phyloP scores from a whole-genome alignment of 35 echinoderm and acorn worm species.

The Apostichopus californicus region DNA sequence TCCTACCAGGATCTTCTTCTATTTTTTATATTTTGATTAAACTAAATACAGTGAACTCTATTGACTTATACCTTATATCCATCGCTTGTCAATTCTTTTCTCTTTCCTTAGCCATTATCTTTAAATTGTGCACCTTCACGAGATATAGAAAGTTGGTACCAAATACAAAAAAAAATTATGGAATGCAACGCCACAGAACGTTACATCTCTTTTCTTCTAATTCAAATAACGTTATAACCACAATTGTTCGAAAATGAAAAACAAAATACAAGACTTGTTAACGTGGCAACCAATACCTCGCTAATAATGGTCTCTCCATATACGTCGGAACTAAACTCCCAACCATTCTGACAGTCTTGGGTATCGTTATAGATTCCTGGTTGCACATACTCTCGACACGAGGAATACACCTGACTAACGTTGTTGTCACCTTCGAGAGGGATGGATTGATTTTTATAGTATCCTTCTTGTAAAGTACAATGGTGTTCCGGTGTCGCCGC shows the following conservation, averaged over 20 bases:
- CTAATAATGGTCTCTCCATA: conserved; percentile 52
- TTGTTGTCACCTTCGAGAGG: conserved; percentile 4
- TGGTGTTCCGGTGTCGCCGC: conserved; percentile 30
- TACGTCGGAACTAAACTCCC: conserved; percentile 1
- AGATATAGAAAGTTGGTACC: no score
- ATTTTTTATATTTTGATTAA: background rate
- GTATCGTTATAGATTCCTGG: background rate
- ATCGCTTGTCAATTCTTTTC: background rate
- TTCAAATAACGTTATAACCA: no score
- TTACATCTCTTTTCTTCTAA: no score
- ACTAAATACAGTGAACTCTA: background rate
- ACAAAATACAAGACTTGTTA: no score
- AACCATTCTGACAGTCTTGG: conserved; percentile 42
- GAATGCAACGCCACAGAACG: no score
- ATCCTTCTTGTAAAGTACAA: conserved; percentile 25
- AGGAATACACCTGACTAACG: background rate
- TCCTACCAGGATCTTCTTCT: no score
- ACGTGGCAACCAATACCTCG: conserved; percentile 4
- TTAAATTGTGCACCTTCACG: no score
- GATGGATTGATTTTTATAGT: conserved; percentile 20
- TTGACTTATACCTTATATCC: background rate
- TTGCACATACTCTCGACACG: conserved; percentile 27
- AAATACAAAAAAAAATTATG: no score
- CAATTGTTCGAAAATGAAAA: no score
- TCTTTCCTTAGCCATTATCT: no score